phyloP scores from a whole-genome alignment of 2,113 vertebrate species.

The Baryphthengus martii region DNA sequence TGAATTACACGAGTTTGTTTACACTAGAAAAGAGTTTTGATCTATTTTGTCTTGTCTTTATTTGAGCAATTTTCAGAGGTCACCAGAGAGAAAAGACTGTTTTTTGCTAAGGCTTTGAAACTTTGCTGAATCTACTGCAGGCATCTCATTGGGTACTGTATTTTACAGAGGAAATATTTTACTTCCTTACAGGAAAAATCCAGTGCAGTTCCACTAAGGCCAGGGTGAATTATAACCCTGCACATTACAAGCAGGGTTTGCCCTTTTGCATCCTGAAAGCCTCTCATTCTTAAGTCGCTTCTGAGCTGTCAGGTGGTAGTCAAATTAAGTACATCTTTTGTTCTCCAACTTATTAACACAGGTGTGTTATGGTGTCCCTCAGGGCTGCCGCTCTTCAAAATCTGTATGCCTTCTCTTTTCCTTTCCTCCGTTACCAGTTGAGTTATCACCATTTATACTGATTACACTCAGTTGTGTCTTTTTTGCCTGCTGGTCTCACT shows the following conservation, averaged over 20 bases:
- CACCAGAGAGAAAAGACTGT: background rate
- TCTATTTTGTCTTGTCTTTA: background rate
- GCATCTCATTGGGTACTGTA: background rate
- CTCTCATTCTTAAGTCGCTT: background rate
- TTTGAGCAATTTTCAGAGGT: background rate
- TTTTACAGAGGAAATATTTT: background rate
- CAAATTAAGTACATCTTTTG: slow-evolving; percentile 27
- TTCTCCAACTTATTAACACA: slow-evolving; percentile 44
- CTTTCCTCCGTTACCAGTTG: slow-evolving; percentile 50
- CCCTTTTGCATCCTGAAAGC: background rate
- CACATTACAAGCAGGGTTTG: accelerated
- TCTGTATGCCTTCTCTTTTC: background rate
- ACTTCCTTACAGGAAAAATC: background rate
- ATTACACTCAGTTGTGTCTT: slow-evolving; percentile 46
- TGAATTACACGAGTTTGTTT: background rate
- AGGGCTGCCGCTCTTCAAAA: slow-evolving; percentile 25
- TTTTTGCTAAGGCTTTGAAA: background rate
- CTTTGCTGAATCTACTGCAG: background rate
- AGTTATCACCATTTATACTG: slow-evolving; percentile 47
- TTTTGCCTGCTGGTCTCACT: slow-evolving; percentile 60
- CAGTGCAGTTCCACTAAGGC: background rate
- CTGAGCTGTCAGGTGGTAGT: slow-evolving; percentile 2
- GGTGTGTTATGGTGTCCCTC: slow-evolving; percentile 54
- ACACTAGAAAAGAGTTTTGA: background rate
- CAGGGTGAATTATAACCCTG: background rate